Evolutionary conservation across 2,888 invertebrate genomes (phyloP).

Genomic region (Cheilosia vernalis): DNA sequence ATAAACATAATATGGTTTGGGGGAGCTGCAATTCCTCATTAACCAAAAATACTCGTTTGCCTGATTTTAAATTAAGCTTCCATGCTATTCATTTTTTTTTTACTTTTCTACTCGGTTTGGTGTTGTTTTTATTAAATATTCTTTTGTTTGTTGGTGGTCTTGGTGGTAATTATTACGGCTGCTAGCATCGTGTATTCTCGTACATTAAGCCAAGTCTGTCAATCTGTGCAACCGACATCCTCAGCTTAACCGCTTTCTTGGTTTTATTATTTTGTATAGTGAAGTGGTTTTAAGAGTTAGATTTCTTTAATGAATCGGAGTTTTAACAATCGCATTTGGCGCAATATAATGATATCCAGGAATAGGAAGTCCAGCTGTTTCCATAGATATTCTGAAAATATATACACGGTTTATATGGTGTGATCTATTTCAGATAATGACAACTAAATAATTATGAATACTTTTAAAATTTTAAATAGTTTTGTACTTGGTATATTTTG

Average conservation of each 20-base stretch:
- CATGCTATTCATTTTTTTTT: constrained; percentile 19
- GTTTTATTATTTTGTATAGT: constrained; percentile 38
- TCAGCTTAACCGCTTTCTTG: constrained; percentile 39
- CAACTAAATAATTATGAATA: constrained; percentile 18
- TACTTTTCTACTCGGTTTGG: constrained; percentile 43
- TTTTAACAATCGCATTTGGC: constrained; percentile 96
- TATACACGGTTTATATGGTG: constrained; percentile 22
- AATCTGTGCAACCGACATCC: constrained; percentile 28
- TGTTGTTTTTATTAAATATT: constrained; percentile 55
- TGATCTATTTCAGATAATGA: constrained; percentile 32
- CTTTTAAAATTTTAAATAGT: constrained; percentile 10
- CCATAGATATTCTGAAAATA: constrained; percentile 94
- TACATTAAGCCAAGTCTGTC: constrained; percentile 33
- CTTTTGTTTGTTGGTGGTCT: constrained; percentile 51
- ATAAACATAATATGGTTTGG: constrained; percentile 20
- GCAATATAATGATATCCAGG: constrained; percentile 96
- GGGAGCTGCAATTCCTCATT: constrained; percentile 33
- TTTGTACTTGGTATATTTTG: constrained; percentile 16
- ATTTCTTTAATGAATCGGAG: constrained; percentile 91
- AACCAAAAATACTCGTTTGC: constrained; percentile 33
- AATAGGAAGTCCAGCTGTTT: constrained; percentile 95
- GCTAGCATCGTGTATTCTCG: constrained; percentile 31
- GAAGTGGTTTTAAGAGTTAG: constrained; percentile 22
- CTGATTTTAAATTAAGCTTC: constrained; percentile 33
- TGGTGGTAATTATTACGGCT: constrained; percentile 63